These are phyloP conservation scores for Eupithecia pulchellata DNA, from an alignment of 2,888 invertebrate genomes.

Conservation along the genomic window DNA sequence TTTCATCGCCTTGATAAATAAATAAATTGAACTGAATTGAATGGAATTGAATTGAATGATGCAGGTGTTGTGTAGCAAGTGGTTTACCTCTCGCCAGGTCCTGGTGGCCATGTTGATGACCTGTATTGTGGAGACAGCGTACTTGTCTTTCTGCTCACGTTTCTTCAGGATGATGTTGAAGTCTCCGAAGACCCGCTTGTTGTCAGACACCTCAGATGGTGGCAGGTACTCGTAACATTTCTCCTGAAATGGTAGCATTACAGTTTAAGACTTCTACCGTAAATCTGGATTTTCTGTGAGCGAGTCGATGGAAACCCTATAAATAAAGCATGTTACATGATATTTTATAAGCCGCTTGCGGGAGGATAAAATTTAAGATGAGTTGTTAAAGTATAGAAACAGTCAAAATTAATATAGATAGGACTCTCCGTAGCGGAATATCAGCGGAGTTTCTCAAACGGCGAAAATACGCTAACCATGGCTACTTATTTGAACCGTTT, in stretches of 20 bases:
- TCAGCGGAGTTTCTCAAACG: no score
- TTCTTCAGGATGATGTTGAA: slow-evolving; percentile 95
- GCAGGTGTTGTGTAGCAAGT: no score
- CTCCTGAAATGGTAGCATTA: slow-evolving; percentile 83
- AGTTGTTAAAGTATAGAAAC: no score
- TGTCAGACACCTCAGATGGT: slow-evolving; percentile 95
- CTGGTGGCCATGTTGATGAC: slow-evolving; percentile 93
- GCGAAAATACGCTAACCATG: no score
- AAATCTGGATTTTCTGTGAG: background rate
- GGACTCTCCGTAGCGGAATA: no score
- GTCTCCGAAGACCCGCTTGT: slow-evolving; percentile 94
- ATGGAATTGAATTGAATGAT: no score
- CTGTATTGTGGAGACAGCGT: slow-evolving; percentile 94
- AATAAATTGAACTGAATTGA: no score
- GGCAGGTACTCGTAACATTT: slow-evolving; percentile 97
- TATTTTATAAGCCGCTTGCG: background rate
- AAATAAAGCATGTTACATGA: background rate
- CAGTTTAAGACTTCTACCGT: background rate
- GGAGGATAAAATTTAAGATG: no score
- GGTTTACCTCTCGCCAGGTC: slow-evolving; percentile 89
- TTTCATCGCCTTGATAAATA: no score
- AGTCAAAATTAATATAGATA: no score
- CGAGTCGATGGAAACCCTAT: no score
- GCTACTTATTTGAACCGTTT: no score
- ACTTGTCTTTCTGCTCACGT: slow-evolving; percentile 95